Percentiles rank a stretch among this genome's conserved stretches.
Evolutionary conservation across 2,797 vertebrate genomes (phyloP).

Genomic region (Coregonus sp.): DNA sequence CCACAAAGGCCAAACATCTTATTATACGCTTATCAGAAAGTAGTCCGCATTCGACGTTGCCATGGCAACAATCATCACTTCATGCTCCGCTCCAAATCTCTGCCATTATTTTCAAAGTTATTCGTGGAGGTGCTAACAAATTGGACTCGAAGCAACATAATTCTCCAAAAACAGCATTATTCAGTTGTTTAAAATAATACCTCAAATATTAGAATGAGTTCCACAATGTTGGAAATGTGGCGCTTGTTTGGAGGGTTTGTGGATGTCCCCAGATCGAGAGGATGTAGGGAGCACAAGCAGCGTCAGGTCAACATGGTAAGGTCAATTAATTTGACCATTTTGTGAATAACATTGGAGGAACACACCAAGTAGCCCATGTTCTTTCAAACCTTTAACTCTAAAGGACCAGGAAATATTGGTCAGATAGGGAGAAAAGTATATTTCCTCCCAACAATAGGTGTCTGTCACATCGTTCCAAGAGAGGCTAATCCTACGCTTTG

Average conservation of each 20-base stretch:
- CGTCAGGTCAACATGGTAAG: background rate
- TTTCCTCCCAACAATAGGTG: too few relatives aligned
- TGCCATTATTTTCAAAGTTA: constrained; percentile 33
- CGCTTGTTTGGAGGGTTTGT: background rate
- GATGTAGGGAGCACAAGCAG: background rate
- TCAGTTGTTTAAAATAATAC: background rate
- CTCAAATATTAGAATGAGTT: background rate
- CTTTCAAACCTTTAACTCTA: background rate
- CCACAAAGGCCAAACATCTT: constrained; percentile 46
- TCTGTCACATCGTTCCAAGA: background rate
- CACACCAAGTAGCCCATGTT: too few relatives aligned
- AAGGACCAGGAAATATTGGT: too few relatives aligned
- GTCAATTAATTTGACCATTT: background rate
- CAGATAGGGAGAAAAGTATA: too few relatives aligned
- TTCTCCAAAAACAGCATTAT: background rate
- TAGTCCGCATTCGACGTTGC: constrained; percentile 37
- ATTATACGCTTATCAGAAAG: constrained; percentile 55
- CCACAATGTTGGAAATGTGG: background rate
- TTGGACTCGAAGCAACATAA: background rate
- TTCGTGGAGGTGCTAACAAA: constrained; percentile 18
- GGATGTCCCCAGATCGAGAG: background rate
- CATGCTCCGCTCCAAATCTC: constrained; percentile 41
- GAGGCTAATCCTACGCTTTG: background rate
- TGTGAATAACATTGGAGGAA: background rate
- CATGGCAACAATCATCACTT: constrained; percentile 42